Percentiles rank a stretch among this genome's conserved stretches.
Evolutionary conservation across 1,140 invertebrate genomes (phyloP).

Genomic region (Panulirus ornatus): DNA sequence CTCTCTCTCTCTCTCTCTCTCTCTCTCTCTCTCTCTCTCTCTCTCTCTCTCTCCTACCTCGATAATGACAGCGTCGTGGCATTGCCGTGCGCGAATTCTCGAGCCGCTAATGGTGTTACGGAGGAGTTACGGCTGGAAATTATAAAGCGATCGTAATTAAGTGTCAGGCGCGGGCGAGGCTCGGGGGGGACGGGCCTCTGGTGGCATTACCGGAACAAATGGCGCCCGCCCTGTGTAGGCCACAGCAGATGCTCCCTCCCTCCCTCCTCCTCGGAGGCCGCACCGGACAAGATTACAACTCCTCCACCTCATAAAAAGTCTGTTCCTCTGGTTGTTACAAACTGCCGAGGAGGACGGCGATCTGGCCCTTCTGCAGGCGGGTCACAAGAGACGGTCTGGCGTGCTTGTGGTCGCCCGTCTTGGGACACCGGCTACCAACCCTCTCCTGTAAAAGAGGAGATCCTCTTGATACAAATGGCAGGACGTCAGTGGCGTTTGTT

Average conservation of each 20-base stretch:
- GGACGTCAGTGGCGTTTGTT: conserved; percentile 4
- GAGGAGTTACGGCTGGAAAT: conserved; percentile 10
- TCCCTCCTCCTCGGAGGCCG: neutral
- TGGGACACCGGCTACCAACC: neutral
- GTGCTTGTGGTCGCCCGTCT: neutral
- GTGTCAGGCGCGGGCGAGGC: neutral
- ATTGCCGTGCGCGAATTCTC: neutral
- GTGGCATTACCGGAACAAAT: neutral
- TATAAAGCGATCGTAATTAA: neutral
- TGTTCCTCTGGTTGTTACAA: neutral
- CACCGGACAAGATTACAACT: neutral
- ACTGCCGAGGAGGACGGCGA: neutral
- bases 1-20: too few species aligned
- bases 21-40: too few species aligned
- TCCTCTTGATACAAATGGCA: neutral
- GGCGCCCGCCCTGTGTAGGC: neutral
- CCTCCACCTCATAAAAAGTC: neutral
- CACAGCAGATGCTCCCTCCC: conserved; percentile 1
- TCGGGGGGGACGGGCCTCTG: neutral
- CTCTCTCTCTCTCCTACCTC: neutral
- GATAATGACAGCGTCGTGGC: neutral
- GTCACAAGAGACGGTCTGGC: neutral
- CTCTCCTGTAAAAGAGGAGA: neutral
- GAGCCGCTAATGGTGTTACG: neutral
- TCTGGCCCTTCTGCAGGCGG: neutral